Evolutionary conservation across 2,888 invertebrate genomes (phyloP), one percentile per base, ranked within the genome.

Genomic region (Celastrina argiolus): DNA sequence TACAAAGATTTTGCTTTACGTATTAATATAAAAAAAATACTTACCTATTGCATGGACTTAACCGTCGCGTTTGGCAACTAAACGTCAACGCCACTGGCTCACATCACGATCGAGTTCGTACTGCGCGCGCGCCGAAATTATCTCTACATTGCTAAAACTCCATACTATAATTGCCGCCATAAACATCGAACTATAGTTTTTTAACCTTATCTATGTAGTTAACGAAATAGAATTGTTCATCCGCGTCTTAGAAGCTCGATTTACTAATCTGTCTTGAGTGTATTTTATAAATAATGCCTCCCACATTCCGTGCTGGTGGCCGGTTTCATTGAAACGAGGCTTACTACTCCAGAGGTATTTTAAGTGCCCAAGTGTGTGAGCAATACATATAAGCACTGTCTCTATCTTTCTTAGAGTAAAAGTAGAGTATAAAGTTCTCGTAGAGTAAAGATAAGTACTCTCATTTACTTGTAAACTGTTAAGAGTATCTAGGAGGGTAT

Each of bases 101-200:
- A 36, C 36, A 22, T 39, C 61, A 61, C 36, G 22, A 39, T 18
- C 61, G 2, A 5, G 6, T 5, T 36, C 22, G 14, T 14, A 61
- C 61, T 61, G 61, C 61, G 61, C 39, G 12, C 61, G 61, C 61
- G 61, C 61, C 59, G 59, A 58, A 59, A 36, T 59, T 56, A 36
- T 59, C 36, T 34, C 59, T 45, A 45, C 18, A 36, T 36, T 36
- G 14, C 51, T 5, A 51, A 51, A 51, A 26, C 51, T 51, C 18
- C 18, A 51, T 51, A 51, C 22, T 14, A 22, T 22, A 51, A 12
- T 26, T 12, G 16, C 51, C 22, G 51, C 12, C 22, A 14, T 51
- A 51, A 3, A 51, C 12, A 26, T 51, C 14, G 14, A 51, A 51
- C 22, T 51, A 26, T 26, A 26, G 51, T 51, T 12, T 51, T 51